phyloP scores from a whole-genome alignment of 2,888 invertebrate species.

The Lagria hirta region DNA sequence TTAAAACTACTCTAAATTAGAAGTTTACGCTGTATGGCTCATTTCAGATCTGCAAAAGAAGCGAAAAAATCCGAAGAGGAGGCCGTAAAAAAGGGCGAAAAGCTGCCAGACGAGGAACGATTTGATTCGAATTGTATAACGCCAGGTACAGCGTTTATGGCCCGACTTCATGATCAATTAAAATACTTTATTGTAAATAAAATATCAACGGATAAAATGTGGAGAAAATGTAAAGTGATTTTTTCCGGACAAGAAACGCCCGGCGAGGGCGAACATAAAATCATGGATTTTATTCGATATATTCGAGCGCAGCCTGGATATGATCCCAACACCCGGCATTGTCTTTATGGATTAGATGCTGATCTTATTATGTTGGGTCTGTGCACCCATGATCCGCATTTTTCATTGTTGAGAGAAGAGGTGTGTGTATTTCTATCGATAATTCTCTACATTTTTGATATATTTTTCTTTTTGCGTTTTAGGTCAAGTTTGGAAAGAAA shows the following conservation, averaged over 20 bases:
- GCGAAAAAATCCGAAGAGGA: slow-evolving; percentile 75
- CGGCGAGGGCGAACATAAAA: slow-evolving; percentile 99
- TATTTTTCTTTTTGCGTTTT: slow-evolving; percentile 34
- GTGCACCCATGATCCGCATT: slow-evolving; percentile 94
- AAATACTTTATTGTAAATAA: slow-evolving; percentile 85
- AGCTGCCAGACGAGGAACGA: slow-evolving; percentile 73
- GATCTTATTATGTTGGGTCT: slow-evolving; percentile 97
- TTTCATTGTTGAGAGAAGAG: slow-evolving; percentile 92
- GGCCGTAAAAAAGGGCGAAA: slow-evolving; percentile 77
- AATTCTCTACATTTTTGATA: slow-evolving; percentile 6
- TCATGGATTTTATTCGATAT: slow-evolving; percentile 97
- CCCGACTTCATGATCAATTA: slow-evolving; percentile 79
- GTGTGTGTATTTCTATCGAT: slow-evolving; percentile 57
- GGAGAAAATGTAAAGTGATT: slow-evolving; percentile 84
- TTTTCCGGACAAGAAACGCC: slow-evolving; percentile 95
- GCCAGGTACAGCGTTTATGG: slow-evolving; percentile 95
- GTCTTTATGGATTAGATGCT: slow-evolving; percentile 95
- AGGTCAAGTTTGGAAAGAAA: slow-evolving; percentile 76
- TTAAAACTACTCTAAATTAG: too few species aligned
- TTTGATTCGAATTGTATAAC: slow-evolving; percentile 99
- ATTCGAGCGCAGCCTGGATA: slow-evolving; percentile 81
- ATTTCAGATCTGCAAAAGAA: slow-evolving; percentile 89
- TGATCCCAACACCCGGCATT: slow-evolving; percentile 90
- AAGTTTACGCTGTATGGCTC: too few species aligned
- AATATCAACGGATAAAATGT: slow-evolving; percentile 79